These are phyloP conservation scores for Lepus oiostolus DNA, from an alignment of 2,797 vertebrate species.

Conservation along the genomic window DNA sequence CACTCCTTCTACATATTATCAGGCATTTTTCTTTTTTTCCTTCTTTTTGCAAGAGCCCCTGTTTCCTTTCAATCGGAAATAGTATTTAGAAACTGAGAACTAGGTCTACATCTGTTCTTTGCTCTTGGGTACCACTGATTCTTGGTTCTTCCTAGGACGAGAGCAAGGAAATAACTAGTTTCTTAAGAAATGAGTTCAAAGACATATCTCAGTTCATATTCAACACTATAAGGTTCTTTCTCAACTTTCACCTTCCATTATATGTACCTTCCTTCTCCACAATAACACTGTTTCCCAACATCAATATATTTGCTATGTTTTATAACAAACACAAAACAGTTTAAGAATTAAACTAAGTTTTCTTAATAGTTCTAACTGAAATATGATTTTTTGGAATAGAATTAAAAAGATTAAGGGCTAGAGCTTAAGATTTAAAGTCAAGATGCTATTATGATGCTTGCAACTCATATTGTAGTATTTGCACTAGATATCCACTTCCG, in stretches of 20 bases:
- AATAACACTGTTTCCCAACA: background rate
- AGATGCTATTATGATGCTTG: background rate
- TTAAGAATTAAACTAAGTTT: constrained; percentile 19
- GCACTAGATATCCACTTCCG: too few species aligned
- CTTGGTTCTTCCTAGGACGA: background rate
- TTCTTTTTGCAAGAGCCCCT: background rate
- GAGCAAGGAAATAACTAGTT: constrained; percentile 11
- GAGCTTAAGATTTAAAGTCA: constrained; percentile 1
- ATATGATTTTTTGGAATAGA: background rate
- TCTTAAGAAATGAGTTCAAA: constrained; percentile 19
- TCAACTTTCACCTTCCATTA: background rate
- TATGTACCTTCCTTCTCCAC: background rate
- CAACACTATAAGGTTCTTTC: background rate
- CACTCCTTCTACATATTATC: background rate
- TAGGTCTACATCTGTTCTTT: background rate
- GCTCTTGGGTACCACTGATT: constrained; percentile 1
- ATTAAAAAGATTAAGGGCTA: background rate
- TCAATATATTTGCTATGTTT: background rate
- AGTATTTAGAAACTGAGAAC: background rate
- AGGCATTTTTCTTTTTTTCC: background rate
- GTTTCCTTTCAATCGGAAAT: background rate
- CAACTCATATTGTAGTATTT: too few species aligned
- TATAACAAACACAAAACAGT: background rate
- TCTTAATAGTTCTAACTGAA: background rate
- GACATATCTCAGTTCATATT: background rate